A percentile compares a stretch with the other conserved stretches of the same genome.
Evolutionary conservation across 1,140 invertebrate genomes (phyloP).

Genomic region (Trichogramma pretiosum): DNA sequence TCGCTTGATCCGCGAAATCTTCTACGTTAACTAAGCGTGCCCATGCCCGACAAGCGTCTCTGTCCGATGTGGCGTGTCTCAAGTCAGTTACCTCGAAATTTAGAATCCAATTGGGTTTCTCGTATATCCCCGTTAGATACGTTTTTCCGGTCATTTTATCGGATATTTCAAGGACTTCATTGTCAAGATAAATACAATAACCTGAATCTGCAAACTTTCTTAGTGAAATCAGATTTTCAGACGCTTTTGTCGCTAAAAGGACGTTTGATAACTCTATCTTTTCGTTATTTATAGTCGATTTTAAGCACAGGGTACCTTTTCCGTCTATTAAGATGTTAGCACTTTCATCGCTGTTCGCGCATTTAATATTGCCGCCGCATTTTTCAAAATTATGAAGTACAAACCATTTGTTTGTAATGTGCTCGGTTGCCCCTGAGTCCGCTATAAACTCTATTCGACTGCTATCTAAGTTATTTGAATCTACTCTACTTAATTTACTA

Average conservation of each 20-base stretch:
- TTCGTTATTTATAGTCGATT: constrained; percentile 1
- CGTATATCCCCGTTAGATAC: constrained; percentile 4
- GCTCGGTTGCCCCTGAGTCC: constrained; percentile 18
- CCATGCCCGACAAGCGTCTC: too few species aligned
- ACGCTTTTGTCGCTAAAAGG: constrained; percentile 5
- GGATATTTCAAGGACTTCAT: constrained; percentile 4
- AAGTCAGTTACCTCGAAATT: not conserved
- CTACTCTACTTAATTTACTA: not conserved
- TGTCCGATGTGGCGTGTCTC: too few species aligned
- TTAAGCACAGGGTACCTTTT: constrained; percentile 11
- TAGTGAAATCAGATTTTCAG: constrained; percentile 15
- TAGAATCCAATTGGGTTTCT: not conserved
- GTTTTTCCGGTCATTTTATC: constrained; percentile 7
- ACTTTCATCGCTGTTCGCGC: constrained; percentile 18
- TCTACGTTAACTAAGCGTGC: too few species aligned
- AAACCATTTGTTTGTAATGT: constrained; percentile 15
- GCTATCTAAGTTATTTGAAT: not conserved
- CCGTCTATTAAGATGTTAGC: constrained; percentile 18
- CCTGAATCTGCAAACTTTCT: constrained; percentile 15
- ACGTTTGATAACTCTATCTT: not conserved
- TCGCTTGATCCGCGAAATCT: too few species aligned
- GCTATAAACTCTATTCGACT: constrained; percentile 14
- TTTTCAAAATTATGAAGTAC: constrained; percentile 19
- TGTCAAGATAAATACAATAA: constrained; percentile 12
- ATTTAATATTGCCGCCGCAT: constrained; percentile 7